phyloP scores from a whole-genome alignment of 2,797 vertebrate species.

The Diglossa cyanea region DNA sequence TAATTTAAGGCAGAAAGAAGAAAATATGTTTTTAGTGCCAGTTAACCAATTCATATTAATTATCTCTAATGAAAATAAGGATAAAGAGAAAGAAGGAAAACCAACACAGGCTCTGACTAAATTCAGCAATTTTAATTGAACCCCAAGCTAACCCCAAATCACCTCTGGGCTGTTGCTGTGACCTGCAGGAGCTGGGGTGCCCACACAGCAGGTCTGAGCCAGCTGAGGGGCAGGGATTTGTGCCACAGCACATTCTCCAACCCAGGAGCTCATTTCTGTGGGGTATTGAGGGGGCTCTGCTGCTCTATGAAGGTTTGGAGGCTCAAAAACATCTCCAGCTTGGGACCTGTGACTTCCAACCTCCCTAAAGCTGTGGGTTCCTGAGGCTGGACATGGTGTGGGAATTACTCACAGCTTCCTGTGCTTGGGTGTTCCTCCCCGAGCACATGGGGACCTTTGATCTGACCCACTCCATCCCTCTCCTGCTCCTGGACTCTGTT shows the following conservation, averaged over 20 bases:
- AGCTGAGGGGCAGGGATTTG: neutral
- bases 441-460: neutral
- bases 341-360: neutral
- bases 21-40: neutral
- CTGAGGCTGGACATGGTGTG: neutral
- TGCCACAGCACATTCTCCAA: neutral
- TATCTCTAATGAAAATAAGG: neutral
- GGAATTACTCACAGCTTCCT: conserved; percentile 1
- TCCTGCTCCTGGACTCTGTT: neutral
- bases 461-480: neutral
- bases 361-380: neutral
- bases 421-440: neutral
- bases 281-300: neutral
- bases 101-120: neutral
- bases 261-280: neutral
- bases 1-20: neutral
- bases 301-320: rapidly evolving
- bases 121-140: neutral
- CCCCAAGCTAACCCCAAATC: neutral
- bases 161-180: neutral
- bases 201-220: neutral
- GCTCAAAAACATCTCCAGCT: neutral
- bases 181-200: neutral
- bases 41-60: neutral
- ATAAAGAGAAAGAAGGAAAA: neutral